Base-by-base conservation (phyloP, 2,113 vertebrate genomes). In the Castor canadensis region DNA sequence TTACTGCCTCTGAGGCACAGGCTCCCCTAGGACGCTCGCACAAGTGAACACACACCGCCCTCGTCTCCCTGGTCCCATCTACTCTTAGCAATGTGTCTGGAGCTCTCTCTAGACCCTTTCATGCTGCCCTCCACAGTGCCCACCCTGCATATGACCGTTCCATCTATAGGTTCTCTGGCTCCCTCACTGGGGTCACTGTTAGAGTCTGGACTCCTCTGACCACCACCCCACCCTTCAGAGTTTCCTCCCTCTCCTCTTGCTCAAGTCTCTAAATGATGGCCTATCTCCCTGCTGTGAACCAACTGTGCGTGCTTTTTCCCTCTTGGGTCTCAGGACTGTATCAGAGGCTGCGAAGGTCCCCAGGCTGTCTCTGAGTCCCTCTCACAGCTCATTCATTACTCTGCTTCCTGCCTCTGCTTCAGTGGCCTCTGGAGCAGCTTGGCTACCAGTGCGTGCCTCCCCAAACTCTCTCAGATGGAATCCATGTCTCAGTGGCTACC, bases 111-210 rank as follows among this genome's bases (percentile, higher is more conserved):
- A 30, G 76, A 83, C 45, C 30, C 60, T 7, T 5, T 9, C 1
- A 5, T 11, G 38, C 43, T 17, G 58, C 4, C 4, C 7, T 30
- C 82, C 58, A 5, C 17, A 10, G 10, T 22, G 0, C 62, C 32
- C 5, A 26, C 10, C n/a, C 0, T 16, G 20, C 56, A n/a, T 0
- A 0, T 38, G 58, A 9, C 64, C 3, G 1, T 19, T 5, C 40
- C 0, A 4, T 12, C 43, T 45, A 26, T 26, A 30, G 73, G 22
- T 43, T 11, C 83, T 38, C 40, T 32, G 10, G 28, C 3, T 9
- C 32, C 19, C 67, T 60, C 16, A n/a, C 35, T 60, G n/a, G n/a
- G n/a, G n/a, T n/a, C n/a, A 0, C 26, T 16, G 45, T n/a, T 20
- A 22, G 9, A 56, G 32, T 28, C 72, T 24, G 28, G 67, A 26